Conservation (phyloP, 2,113 vertebrate genomes). For the Pelodiscus sinensis region DNA sequence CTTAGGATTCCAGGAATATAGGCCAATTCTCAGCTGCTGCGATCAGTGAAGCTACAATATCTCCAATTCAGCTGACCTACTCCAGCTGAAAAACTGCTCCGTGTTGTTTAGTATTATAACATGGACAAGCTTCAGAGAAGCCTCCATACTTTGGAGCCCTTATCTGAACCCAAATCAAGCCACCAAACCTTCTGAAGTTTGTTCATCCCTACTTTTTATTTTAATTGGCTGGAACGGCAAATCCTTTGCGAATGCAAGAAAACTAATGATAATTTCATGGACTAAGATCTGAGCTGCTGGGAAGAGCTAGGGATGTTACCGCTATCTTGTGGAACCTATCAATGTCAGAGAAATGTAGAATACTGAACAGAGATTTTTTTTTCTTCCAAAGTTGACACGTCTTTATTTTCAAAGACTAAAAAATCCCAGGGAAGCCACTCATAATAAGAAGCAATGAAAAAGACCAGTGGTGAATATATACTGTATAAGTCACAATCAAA, state of each 20-base stretch:
- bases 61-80: neutral
- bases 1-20: neutral
- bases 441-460: neutral
- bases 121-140: neutral
- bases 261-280: neutral
- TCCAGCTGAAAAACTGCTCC: neutral
- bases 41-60: neutral
- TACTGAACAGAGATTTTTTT: neutral
- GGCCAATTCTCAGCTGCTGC: neutral
- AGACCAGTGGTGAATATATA: neutral
- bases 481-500: neutral
- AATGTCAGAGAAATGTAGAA: neutral
- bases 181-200: neutral
- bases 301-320: neutral
- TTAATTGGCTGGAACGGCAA: neutral
- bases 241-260: neutral
- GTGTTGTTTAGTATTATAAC: neutral
- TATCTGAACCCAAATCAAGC: constrained; percentile 6
- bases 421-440: neutral
- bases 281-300: neutral
- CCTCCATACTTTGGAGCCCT: neutral
- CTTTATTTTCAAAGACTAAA: neutral
- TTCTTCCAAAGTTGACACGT: neutral
- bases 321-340: neutral
- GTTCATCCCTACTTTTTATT: neutral